These are phyloP conservation scores for Falco rusticolus DNA, from an alignment of 2,797 vertebrate species.

Conservation along the genomic window DNA sequence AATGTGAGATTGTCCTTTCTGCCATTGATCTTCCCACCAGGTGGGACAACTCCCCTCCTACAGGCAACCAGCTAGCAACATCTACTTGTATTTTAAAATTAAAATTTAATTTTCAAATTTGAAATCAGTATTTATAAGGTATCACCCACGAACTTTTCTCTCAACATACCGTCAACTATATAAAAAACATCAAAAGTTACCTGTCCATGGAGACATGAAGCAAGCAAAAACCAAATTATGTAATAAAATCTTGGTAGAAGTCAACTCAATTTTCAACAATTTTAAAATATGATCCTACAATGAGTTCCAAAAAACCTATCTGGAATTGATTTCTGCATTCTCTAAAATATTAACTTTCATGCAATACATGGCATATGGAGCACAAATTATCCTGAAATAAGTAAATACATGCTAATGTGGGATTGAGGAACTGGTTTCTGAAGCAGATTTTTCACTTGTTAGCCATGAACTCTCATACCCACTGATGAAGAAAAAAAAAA, in stretches of 20 bases:
- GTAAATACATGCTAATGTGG: neutral
- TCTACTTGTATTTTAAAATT: neutral
- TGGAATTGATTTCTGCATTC: neutral
- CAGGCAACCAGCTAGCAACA: neutral
- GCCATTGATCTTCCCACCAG: neutral
- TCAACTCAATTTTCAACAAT: neutral
- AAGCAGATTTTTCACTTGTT: constrained; percentile 1
- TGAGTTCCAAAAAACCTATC: neutral
- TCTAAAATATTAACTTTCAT: constrained; percentile 22
- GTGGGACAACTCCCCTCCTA: neutral
- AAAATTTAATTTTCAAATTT: neutral
- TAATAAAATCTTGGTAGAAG: neutral
- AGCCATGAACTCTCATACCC: neutral
- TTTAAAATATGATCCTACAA: neutral
- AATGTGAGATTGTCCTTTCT: neutral
- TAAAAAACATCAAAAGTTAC: neutral
- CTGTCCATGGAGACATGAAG: neutral
- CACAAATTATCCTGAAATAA: neutral
- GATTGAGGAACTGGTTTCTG: neutral
- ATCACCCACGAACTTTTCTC: neutral
- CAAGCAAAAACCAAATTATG: neutral
- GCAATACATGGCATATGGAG: neutral
- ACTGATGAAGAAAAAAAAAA: neutral
- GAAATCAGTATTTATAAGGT: neutral
- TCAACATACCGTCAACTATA: neutral